These are phyloP conservation scores for Xenotilapia longispinis DNA, from an alignment of 2,113 vertebrate species.

Conservation along the genomic window DNA sequence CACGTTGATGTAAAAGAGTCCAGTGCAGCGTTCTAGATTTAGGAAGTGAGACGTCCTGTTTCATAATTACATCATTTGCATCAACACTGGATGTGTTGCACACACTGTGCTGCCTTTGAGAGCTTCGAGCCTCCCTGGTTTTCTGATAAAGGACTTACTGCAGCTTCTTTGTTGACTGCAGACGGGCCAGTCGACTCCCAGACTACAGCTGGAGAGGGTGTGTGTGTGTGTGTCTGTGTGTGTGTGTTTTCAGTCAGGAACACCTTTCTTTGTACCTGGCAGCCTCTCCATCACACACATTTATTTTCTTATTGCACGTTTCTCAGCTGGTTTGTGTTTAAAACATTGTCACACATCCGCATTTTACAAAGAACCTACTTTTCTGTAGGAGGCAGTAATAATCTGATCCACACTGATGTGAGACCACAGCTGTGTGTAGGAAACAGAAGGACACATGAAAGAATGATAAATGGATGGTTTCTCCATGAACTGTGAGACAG, in stretches of 20 bases:
- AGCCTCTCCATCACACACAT: not conserved
- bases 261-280: not conserved
- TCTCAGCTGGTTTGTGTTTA: not conserved
- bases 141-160: not conserved
- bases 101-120: not conserved
- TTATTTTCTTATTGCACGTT: not conserved
- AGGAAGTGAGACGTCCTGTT: not conserved
- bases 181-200: not conserved
- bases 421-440: not conserved
- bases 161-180: not conserved
- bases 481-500: not conserved
- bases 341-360: fast-evolving
- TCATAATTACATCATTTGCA: not conserved
- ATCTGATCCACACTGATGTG: not conserved
- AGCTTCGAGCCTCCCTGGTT: not conserved
- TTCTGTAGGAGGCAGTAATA: not conserved
- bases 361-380: not conserved
- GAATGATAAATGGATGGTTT: not conserved
- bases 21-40: not conserved
- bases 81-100: not conserved
- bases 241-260: not conserved
- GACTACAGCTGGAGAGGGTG: not conserved
- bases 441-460: not conserved
- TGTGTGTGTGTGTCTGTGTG: fast-evolving
- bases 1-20: not conserved